Evolutionary conservation across 2,797 vertebrate genomes (phyloP).

Genomic region (Centropyge bicolor): DNA sequence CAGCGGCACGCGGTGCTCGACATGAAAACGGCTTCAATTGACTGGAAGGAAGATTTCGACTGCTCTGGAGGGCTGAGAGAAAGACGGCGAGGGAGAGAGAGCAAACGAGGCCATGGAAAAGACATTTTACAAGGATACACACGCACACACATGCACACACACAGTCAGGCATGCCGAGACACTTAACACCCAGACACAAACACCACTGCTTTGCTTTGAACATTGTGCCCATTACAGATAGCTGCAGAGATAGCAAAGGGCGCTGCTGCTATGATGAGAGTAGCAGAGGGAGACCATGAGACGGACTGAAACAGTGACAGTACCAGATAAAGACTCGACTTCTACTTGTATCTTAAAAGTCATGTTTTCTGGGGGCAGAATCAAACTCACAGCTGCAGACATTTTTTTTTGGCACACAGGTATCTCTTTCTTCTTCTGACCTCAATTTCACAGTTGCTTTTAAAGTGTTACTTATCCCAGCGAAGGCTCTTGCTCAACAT

Average conservation of each 20-base stretch:
- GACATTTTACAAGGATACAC: conserved; percentile 46
- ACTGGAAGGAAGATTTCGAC: conserved; percentile 69
- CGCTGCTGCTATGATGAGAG: conserved; percentile 54
- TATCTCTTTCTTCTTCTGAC: conserved; percentile 58
- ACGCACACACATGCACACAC: conserved; percentile 22
- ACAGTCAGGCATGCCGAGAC: conserved; percentile 46
- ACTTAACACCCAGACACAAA: conserved; percentile 68
- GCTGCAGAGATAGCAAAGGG: conserved; percentile 73
- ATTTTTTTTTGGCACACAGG: conserved; percentile 49
- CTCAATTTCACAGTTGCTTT: conserved; percentile 57
- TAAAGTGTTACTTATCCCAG: conserved; percentile 52
- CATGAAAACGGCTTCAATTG: conserved; percentile 75
- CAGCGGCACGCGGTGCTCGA: conserved; percentile 58
- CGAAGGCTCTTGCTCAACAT: conserved; percentile 41
- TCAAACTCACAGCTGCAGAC: conserved; percentile 52
- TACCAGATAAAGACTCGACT: conserved; percentile 61
- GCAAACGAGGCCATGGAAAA: conserved; percentile 33
- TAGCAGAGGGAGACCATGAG: conserved; percentile 53
- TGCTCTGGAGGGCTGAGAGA: conserved; percentile 55
- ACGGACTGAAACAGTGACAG: conserved; percentile 57
- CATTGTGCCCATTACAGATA: conserved; percentile 70
- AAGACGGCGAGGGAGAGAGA: conserved; percentile 5
- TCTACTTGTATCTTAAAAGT: conserved; percentile 50
- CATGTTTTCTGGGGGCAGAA: conserved; percentile 56
- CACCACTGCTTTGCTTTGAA: conserved; percentile 69